Percentiles rank a stretch among this genome's conserved stretches.
phyloP scores from a whole-genome alignment of 2,113 vertebrate species.

The Microtus richardsoni region DNA sequence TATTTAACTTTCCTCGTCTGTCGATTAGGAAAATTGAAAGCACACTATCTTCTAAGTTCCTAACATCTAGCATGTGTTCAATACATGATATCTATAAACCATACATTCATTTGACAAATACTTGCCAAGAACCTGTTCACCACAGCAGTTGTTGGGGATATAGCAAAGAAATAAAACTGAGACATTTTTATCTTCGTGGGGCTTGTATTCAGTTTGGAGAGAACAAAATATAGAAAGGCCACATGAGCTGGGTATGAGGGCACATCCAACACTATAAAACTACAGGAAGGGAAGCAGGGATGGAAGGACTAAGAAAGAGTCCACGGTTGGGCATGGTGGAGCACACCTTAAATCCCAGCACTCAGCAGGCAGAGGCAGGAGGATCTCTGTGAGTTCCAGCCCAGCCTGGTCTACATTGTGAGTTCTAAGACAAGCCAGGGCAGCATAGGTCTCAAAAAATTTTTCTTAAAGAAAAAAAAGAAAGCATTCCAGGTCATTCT shows the following conservation, averaged over 20 bases:
- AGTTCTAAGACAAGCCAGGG: not conserved
- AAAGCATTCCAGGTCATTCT: not conserved
- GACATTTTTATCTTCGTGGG: not conserved
- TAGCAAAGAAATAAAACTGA: slow-evolving; percentile 11
- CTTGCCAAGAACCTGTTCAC: slow-evolving; percentile 13
- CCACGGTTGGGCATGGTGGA: not conserved
- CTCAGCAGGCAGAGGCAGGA: not conserved
- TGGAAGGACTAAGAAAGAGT: not conserved
- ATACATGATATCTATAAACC: not conserved
- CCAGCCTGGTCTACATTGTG: not conserved
- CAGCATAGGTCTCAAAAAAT: not conserved
- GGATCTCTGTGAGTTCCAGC: not conserved
- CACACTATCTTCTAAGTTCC: not conserved
- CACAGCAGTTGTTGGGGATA: not conserved
- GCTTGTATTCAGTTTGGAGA: slow-evolving; percentile 13
- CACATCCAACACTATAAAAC: not conserved
- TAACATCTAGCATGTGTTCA: not conserved
- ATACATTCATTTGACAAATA: slow-evolving; percentile 31
- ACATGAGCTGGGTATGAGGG: not conserved
- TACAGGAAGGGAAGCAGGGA: not conserved
- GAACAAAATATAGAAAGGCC: not conserved
- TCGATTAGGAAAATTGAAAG: not conserved
- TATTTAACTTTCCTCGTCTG: slow-evolving; percentile 7
- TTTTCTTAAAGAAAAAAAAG: not conserved
- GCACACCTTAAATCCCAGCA: not conserved